Evolutionary conservation across 2,113 vertebrate species (phyloP).

Genomic region (Hucho hucho): DNA sequence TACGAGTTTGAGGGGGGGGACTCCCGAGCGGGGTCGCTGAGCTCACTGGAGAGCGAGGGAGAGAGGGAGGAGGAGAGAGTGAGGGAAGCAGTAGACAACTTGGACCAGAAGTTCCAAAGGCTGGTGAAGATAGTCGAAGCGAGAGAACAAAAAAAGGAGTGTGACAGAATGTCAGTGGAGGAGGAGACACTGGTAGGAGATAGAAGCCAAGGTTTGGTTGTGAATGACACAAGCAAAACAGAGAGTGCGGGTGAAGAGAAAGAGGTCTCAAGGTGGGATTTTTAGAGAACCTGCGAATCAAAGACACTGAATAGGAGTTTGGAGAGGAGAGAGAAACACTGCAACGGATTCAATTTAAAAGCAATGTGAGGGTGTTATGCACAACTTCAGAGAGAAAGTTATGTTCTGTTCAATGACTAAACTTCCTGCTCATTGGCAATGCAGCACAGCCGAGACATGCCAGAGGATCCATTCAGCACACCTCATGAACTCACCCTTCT

Average conservation of each 20-base stretch:
- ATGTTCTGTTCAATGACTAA: conserved; percentile 11
- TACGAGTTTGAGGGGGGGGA: conserved; percentile 85
- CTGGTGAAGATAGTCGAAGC: conserved; percentile 82
- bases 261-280: conserved; percentile 48
- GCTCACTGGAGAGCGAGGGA: conserved; percentile 80
- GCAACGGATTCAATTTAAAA: conserved; percentile 41
- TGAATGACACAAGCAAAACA: conserved; percentile 14
- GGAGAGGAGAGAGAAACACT: neutral
- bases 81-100: conserved; percentile 55
- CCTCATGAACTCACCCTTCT: conserved; percentile 46
- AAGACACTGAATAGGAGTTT: conserved; percentile 12
- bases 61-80: conserved; percentile 49
- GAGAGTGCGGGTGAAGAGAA: neutral
- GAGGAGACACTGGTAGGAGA: neutral
- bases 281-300: conserved; percentile 37
- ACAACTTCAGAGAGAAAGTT: conserved; percentile 28
- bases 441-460: conserved; percentile 9
- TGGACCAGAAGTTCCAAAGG: conserved; percentile 82
- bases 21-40: conserved; percentile 83
- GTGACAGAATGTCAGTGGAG: neutral
- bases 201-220: conserved; percentile 10
- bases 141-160: conserved; percentile 61
- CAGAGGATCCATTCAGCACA: conserved; percentile 38
- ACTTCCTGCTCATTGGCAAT: conserved; percentile 25
- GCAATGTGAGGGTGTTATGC: conserved; percentile 26